Evolutionary conservation across 2,797 vertebrate species (phyloP), one percentile per base, ranked within the genome.

Genomic region (Acanthurus lineatus): DNA sequence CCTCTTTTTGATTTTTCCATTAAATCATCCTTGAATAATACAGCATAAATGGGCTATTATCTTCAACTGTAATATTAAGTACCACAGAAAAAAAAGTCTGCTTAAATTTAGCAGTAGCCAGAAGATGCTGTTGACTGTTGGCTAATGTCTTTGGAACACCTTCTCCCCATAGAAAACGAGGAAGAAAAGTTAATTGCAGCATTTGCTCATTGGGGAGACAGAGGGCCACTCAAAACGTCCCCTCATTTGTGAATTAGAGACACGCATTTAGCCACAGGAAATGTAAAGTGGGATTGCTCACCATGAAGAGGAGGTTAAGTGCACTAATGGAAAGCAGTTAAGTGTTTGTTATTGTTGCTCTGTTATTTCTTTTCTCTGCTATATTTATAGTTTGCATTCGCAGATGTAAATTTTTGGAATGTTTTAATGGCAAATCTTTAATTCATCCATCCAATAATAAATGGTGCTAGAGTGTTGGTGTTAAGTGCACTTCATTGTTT

Each of bases 111-210:
- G 90, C 93, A 94, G 94, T 94, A 85, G 81, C 95, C 94, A 77
- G 82, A 86, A 87, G 96, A 97, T 95, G 95, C 96, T 96, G 96
- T 84, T 85, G 86, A 89, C 88, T 87, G 70, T 73, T 74, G 77
- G 84, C 95, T 95, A 96, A 96, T 95, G 96, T 96, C 96, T 96
- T 97, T 96, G 96, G 96, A 97, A 97, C 96, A 96, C 96, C 96
- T 96, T 96, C 96, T 96, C 70, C 49, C 51, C 44, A 15, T 54
- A 69, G 78, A 88, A 88, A 64, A 86, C 85, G 75, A 96, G 84
- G 81, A 88, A 80, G 88, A 86, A 92, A 96, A 96, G 96, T 96
- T 97, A 97, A 97, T 97, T 97, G 96, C 96, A 96, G 96, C 96
- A 96, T 96, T 97, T 96, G 96, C 96, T 97, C 96, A 96, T 17